Percentiles rank a stretch among this genome's conserved stretches.
Evolutionary conservation across 2,797 vertebrate species (phyloP).

Genomic region (Simalia tracyae): DNA sequence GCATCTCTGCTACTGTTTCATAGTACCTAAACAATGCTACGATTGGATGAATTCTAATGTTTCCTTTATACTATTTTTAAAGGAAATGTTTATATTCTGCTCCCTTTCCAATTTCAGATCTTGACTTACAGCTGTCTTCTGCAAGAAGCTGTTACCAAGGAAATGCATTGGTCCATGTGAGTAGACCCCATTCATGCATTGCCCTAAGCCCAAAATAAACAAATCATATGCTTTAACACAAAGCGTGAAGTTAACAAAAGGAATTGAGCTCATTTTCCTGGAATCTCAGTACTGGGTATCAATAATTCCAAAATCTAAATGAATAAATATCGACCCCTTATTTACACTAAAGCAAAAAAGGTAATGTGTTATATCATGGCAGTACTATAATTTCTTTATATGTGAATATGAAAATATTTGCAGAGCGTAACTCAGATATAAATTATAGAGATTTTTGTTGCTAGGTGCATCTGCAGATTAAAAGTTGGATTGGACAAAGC

Average conservation of each 20-base stretch:
- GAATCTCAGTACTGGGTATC: not conserved
- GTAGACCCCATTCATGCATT: not conserved
- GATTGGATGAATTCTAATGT: not conserved
- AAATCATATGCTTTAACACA: not conserved
- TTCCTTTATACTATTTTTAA: not conserved
- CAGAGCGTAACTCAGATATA: not conserved
- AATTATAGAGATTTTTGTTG: not conserved
- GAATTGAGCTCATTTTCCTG: not conserved
- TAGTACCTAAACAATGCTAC: not conserved
- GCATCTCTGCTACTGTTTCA: not conserved
- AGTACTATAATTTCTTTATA: not conserved
- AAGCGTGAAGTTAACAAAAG: not conserved
- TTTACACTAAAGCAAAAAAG: not conserved
- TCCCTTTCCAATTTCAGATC: not conserved
- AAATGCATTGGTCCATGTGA: not conserved
- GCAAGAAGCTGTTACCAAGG: not conserved
- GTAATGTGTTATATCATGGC: not conserved
- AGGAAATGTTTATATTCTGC: fast-evolving
- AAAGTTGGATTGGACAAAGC: not conserved
- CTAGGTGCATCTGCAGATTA: not conserved
- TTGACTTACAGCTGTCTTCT: not conserved
- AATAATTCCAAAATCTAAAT: not conserved
- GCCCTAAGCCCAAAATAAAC: not conserved
- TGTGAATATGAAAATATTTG: not conserved
- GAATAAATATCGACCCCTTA: not conserved